Base-by-base conservation (phyloP, 2,113 vertebrate species). In the Nestor notabilis region DNA sequence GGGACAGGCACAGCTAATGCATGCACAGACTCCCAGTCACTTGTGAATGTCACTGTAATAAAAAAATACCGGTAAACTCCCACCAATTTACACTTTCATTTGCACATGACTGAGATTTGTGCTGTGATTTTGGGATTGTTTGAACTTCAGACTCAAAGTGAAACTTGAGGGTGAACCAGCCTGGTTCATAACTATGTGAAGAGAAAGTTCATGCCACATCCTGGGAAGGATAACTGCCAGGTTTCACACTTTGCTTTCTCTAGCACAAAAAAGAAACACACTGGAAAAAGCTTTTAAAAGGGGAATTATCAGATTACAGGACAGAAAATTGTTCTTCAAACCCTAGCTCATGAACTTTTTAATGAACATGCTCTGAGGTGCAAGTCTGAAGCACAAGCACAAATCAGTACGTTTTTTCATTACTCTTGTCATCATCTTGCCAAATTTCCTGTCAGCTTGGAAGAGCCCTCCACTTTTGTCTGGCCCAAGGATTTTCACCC, bases 401-500 rank as follows among this genome's bases (percentile, higher is more conserved):
- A 91, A 66, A 80, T 93, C 60, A 43, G 55, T 78, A 75, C 33
- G 46, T 50, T 71, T 93, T 95, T 90, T 88, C 68, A 64, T 83
- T 84, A 71, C 53, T 83, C 33, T 15, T 88, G 61, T 81, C 65
- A 89, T 82, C 4, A 1, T 75, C 76, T 74, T 95, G 80, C 90
- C 89, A 95, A 92, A 71, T 82, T 82, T 90, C 21, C 69, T 75
- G 71, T 72, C 47, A 72, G 55, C n/a, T 93, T 96, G 89, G 89
- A 97, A 80, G 43, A 96, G 39, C 25, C 53, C 35, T 92, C 56
- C 1, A 1, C 83, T 91, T 90, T 63, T 74, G 15, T 91, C 83
- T 95, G 74, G 76, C 72, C 61, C 52, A 93, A 56, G 56, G 69
- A 71, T 79, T 92, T 83, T 87, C 83, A 84, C 92, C 85, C 80